Base-by-base conservation (phyloP, 35 echinoderm and acorn worm species). In the Lytechinus pictus region DNA sequence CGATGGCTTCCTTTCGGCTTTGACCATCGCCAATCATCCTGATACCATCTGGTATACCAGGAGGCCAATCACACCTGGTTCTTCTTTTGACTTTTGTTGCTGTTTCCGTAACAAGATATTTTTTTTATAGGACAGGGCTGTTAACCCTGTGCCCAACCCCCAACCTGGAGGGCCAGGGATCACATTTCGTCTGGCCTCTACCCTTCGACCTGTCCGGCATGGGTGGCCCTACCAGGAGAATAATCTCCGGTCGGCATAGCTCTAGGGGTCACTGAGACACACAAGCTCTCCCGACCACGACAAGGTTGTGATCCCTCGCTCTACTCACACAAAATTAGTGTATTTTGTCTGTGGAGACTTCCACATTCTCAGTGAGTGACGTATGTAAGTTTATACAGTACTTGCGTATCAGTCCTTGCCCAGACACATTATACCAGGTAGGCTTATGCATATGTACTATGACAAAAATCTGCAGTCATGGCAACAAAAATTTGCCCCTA, bases 111-210 rank as follows among this genome's bases (percentile, higher is more conserved):
- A 94, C 55, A 94, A 87, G 8, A 29, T 24, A 27, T 94, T 61
- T 4, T 58, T 94, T 94, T 72, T 94, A 12, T 29, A 79, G 94
- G 94, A 19, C 61, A 79, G 61, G 51, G 90, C 24, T 92, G 94
- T 94, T 27, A 92, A 92, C 90, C 90, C 90, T 9, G 90, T 16
- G 90, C 90, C 90, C 90, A 92, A 92, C 13, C 90, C 90, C 90
- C 90, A 92, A 92, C 90, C 90, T 92, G 90, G 90, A 92, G 90
- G 90, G n/a, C 90, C 90, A 92, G 90, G 90, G 90, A 92, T 92
- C 90, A 92, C 90, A 53, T 4, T 92, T 92, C 12, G 90, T 92
- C 90, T 92, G 90, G 90, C 24, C 90, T 92, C 90, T 92, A 92
- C 90, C 90, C 28, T 9, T 92, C 53, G n/a, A 92, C 90, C 90